phyloP scores from a whole-genome alignment of 2,113 vertebrate species.

The Grantiella picta region DNA sequence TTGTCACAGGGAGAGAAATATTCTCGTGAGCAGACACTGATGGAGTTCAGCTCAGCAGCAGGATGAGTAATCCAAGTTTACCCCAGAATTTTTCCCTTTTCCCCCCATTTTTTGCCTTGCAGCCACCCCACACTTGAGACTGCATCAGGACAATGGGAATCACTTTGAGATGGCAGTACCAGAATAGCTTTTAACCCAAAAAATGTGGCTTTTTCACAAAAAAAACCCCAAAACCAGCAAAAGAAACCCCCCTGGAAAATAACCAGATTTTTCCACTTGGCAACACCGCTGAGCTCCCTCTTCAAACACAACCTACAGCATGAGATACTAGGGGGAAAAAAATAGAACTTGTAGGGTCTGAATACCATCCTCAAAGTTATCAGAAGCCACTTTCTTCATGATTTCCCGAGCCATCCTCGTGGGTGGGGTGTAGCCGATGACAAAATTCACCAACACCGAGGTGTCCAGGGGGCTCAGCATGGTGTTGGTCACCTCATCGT shows the following conservation, averaged over 20 bases:
- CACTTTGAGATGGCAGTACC: not conserved
- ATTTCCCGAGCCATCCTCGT: constrained; percentile 44
- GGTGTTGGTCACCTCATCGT: constrained; percentile 50
- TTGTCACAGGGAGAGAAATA: not conserved
- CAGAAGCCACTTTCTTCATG: constrained; percentile 72
- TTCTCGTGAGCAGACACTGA: not conserved
- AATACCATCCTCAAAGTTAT: constrained; percentile 73
- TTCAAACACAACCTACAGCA: not conserved
- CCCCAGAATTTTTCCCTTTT: rapidly evolving
- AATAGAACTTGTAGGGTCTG: rapidly evolving
- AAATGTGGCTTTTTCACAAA: too few species aligned
- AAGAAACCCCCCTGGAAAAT: not conserved
- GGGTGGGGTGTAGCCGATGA: constrained; percentile 71
- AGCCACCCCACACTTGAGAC: not conserved
- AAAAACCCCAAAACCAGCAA: not conserved
- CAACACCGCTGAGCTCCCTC: rapidly evolving
- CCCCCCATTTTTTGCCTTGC: not conserved
- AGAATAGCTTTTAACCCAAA: not conserved
- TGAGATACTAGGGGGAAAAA: rapidly evolving
- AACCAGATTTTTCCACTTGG: rapidly evolving
- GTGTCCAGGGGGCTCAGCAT: constrained; percentile 65
- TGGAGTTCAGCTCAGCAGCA: not conserved
- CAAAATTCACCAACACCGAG: constrained; percentile 40
- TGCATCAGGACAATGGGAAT: not conserved
- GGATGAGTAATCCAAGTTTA: not conserved